Evolutionary conservation across 1,140 invertebrate genomes (phyloP).

Genomic region (Tetranychus urticae): DNA sequence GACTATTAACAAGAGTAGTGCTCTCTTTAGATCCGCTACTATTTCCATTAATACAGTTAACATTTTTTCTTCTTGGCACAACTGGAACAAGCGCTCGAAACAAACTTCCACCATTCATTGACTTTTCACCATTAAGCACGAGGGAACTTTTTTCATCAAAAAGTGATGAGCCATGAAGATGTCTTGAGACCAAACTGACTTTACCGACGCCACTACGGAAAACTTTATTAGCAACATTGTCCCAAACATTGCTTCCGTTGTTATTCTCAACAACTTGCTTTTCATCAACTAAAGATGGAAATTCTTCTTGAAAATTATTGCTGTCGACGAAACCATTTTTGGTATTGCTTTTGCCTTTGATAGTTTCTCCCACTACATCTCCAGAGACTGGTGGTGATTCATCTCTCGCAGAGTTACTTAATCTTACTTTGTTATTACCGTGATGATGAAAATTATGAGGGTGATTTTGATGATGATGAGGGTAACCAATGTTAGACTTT

Average conservation of each 20-base stretch:
- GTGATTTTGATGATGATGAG: not conserved
- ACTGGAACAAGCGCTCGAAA: no score
- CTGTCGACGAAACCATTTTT: constrained; percentile 8
- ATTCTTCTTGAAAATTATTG: constrained; percentile 19
- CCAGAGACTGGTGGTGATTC: not conserved
- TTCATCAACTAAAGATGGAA: constrained; percentile 11
- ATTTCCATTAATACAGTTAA: no score
- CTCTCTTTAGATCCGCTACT: no score
- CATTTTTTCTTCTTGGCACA: no score
- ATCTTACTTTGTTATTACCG: not conserved
- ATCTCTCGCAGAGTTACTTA: not conserved
- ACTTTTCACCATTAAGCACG: no score
- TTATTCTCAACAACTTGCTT: not conserved
- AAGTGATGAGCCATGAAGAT: no score
- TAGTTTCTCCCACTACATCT: not conserved
- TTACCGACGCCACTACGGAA: no score
- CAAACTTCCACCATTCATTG: no score
- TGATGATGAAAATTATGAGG: not conserved
- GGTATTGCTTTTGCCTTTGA: not conserved
- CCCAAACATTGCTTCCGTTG: not conserved
- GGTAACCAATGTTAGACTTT: not conserved
- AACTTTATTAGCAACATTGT: not conserved
- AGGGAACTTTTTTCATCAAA: no score
- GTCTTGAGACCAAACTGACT: no score
- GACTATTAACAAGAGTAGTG: no score